Evolutionary conservation across 2,797 vertebrate species (phyloP).

Genomic region (Oreonectes daqikongensis): DNA sequence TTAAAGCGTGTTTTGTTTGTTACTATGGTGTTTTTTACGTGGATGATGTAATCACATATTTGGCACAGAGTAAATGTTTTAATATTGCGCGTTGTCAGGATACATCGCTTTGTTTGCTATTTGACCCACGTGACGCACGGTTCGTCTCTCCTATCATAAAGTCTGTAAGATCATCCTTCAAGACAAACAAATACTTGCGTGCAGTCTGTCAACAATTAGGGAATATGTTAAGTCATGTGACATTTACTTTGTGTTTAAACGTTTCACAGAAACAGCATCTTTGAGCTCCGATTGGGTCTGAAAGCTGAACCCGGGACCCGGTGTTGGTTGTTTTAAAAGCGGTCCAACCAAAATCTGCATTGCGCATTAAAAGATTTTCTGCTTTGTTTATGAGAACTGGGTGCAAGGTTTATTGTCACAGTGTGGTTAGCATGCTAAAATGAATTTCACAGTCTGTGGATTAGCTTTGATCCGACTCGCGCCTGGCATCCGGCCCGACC

Average conservation of each 20-base stretch:
- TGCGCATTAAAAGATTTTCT: conserved; percentile 7
- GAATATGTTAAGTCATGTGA: conserved; percentile 10
- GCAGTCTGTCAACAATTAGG: not conserved
- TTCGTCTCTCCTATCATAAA: conserved; percentile 10
- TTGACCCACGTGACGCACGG: conserved; percentile 1
- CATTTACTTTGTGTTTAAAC: not conserved
- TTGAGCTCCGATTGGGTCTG: conserved; percentile 9
- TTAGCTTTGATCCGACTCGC: conserved; percentile 39
- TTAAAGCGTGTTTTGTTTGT: conserved; percentile 13
- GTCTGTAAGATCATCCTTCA: conserved; percentile 5
- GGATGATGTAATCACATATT: conserved; percentile 23
- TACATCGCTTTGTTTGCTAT: conserved; percentile 21
- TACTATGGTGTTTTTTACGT: conserved; percentile 24
- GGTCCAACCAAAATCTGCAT: conserved; percentile 3
- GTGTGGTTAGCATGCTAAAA: conserved; percentile 39
- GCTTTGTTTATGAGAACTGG: conserved; percentile 28
- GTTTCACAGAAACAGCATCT: not conserved
- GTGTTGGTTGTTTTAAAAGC: not conserved
- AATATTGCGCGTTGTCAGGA: conserved; percentile 36
- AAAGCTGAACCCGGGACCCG: not conserved
- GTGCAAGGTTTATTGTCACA: conserved; percentile 34
- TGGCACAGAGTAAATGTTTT: conserved; percentile 23
- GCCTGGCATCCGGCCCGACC: conserved; percentile 15
- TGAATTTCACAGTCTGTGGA: conserved; percentile 16
- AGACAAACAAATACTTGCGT: conserved; percentile 29